These are phyloP conservation scores for Liodrosophila aerea DNA, from an alignment of 2,888 invertebrate genomes.

Conservation along the genomic window DNA sequence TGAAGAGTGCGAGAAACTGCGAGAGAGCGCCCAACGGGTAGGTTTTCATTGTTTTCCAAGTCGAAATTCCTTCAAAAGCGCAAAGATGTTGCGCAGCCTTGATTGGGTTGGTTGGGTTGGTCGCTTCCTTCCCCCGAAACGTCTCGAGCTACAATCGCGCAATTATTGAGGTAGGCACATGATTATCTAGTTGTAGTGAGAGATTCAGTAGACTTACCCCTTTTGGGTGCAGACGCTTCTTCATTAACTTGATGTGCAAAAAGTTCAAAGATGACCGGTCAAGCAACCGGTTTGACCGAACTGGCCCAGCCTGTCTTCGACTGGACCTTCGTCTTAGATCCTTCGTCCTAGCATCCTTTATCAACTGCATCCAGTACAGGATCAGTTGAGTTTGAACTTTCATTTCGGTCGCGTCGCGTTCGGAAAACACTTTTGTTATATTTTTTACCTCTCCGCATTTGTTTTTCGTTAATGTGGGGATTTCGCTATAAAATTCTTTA, in stretches of 20 bases:
- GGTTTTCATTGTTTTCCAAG: slow-evolving; percentile 17
- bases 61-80: slow-evolving; percentile 32
- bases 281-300: slow-evolving; percentile 59
- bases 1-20: not conserved
- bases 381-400: slow-evolving; percentile 78
- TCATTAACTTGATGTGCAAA: slow-evolving; percentile 59
- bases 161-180: slow-evolving; percentile 75
- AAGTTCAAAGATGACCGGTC: slow-evolving; percentile 71
- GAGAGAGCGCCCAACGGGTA: slow-evolving; percentile 17
- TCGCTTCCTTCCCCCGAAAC: slow-evolving; percentile 14
- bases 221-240: slow-evolving; percentile 31
- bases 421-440: slow-evolving; percentile 18
- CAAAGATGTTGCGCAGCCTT: slow-evolving; percentile 42
- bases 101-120: slow-evolving; percentile 52
- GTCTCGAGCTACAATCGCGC: slow-evolving; percentile 45
- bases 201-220: slow-evolving; percentile 34
- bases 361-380: slow-evolving; percentile 28
- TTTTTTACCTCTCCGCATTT: slow-evolving; percentile 51
- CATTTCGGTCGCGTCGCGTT: slow-evolving; percentile 74
- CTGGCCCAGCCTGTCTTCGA: slow-evolving; percentile 67
- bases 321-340: slow-evolving; percentile 50
- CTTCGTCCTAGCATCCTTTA: slow-evolving; percentile 14
- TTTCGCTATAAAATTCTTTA: slow-evolving; percentile 46
- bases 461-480: slow-evolving; percentile 66
- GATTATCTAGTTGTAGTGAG: slow-evolving; percentile 30